phyloP scores from a whole-genome alignment of 2,888 invertebrate species.

The Parnassius apollo region DNA sequence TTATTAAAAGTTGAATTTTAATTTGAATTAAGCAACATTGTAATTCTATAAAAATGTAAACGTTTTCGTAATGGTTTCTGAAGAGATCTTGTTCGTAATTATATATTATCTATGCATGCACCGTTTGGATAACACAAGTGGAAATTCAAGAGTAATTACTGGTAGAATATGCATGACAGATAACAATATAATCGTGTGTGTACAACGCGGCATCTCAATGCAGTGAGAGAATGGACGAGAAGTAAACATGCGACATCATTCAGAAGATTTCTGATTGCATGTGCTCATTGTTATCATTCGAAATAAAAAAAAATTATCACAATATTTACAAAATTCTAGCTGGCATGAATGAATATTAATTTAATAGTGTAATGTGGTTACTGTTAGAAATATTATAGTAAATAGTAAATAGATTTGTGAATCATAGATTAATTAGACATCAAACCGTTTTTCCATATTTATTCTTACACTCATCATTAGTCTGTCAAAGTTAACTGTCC shows the following conservation, averaged over 20 bases:
- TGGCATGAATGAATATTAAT: too few species aligned
- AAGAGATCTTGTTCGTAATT: constrained; percentile 20
- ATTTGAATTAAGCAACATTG: too few species aligned
- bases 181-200: constrained; percentile 26
- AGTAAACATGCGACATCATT: constrained; percentile 16
- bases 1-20: too few species aligned
- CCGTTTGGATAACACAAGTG: constrained; percentile 24
- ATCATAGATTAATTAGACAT: too few species aligned
- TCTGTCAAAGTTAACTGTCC: too few species aligned
- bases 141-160: constrained; percentile 24
- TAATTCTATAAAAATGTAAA: not conserved
- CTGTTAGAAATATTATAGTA: too few species aligned
- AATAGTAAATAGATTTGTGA: too few species aligned
- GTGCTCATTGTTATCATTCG: constrained; percentile 4
- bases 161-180: constrained; percentile 26
- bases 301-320: too few species aligned
- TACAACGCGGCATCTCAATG: constrained; percentile 15
- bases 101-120: constrained; percentile 25
- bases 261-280: constrained; percentile 4
- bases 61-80: not conserved
- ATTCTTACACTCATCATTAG: too few species aligned
- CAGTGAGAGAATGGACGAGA: constrained; percentile 9
- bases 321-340: too few species aligned
- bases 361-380: too few species aligned
- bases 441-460: too few species aligned